phyloP scores from a whole-genome alignment of 2,888 invertebrate species.

The Drosophila koepferae region DNA sequence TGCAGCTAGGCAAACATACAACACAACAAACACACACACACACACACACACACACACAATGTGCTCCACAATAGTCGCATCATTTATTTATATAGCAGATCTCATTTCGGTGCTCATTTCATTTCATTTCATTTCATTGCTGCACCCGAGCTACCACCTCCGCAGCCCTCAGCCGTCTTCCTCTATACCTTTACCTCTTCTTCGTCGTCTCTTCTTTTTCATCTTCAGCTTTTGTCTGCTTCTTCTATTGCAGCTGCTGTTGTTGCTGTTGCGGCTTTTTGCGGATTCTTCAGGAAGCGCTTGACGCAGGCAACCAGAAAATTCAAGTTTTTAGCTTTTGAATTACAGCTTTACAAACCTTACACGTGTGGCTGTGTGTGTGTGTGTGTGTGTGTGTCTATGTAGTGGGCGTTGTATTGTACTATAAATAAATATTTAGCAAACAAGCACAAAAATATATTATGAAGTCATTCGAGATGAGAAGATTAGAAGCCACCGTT shows the following conservation, averaged over 20 bases:
- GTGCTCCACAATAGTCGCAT: slow-evolving; percentile 29
- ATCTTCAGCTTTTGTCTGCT: slow-evolving; percentile 5
- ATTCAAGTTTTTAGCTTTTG: slow-evolving; percentile 54
- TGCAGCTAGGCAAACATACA: slow-evolving; percentile 51
- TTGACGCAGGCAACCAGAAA: slow-evolving; percentile 75
- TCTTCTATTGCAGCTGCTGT: neutral
- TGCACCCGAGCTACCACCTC: neutral
- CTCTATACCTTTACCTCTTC: neutral
- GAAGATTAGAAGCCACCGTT: slow-evolving; percentile 34
- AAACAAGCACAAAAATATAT: slow-evolving; percentile 47
- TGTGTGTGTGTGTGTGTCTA: slow-evolving; percentile 7
- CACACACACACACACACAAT: slow-evolving; percentile 1
- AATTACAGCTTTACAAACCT: slow-evolving; percentile 34
- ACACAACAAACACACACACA: slow-evolving; percentile 20
- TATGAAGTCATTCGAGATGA: slow-evolving; percentile 57
- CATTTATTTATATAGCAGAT: slow-evolving; percentile 71
- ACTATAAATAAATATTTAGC: slow-evolving; percentile 71
- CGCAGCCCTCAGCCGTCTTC: rapidly evolving
- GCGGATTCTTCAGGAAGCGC: slow-evolving; percentile 69
- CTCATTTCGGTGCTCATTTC: slow-evolving; percentile 70
- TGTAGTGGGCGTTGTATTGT: slow-evolving; percentile 38
- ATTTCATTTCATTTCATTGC: slow-evolving; percentile 56
- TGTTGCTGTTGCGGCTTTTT: slow-evolving; percentile 11
- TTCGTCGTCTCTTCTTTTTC: neutral
- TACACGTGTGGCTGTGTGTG: neutral